These are phyloP conservation scores for Tenthredo scrophulariae DNA, from an alignment of 2,888 invertebrate species.

Conservation along the genomic window DNA sequence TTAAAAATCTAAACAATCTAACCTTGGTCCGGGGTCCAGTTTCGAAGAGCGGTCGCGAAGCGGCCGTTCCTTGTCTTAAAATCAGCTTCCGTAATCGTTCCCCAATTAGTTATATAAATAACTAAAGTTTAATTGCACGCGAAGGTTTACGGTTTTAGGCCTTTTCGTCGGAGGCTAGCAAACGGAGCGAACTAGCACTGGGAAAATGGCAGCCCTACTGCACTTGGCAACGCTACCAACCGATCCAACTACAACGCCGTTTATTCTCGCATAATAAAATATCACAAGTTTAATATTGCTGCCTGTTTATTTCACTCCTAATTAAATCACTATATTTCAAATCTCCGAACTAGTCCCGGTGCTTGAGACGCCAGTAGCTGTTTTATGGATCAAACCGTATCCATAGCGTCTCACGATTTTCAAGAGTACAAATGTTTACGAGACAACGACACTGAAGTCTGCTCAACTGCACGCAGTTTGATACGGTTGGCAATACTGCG, in stretches of 20 bases:
- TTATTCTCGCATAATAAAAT: constrained; percentile 20
- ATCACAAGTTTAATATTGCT: constrained; percentile 26
- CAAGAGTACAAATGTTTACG: constrained; percentile 43
- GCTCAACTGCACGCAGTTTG: constrained; percentile 1
- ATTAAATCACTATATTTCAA: not conserved
- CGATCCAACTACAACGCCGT: constrained; percentile 17
- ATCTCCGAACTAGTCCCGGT: not conserved
- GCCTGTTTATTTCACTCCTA: not conserved
- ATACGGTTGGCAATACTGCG: constrained; percentile 33
- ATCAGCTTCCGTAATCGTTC: constrained; percentile 55
- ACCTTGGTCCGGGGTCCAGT: constrained; percentile 75
- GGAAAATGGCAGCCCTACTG: constrained; percentile 73
- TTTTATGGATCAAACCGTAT: constrained; percentile 1
- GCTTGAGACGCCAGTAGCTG: not conserved
- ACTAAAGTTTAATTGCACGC: not conserved
- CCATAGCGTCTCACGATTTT: constrained; percentile 33
- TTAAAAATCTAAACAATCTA: constrained; percentile 60
- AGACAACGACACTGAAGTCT: constrained; percentile 45
- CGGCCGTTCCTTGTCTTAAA: constrained; percentile 51
- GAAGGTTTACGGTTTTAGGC: constrained; percentile 30
- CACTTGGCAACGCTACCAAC: constrained; percentile 70
- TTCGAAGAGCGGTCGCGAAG: constrained; percentile 70
- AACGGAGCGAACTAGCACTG: constrained; percentile 63
- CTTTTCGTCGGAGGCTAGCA: constrained; percentile 39
- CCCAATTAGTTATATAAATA: not conserved